Percentiles rank a stretch among this genome's conserved stretches.
phyloP scores from a whole-genome alignment of 1,140 invertebrate species.

The Ditylenchus dipsaci region DNA sequence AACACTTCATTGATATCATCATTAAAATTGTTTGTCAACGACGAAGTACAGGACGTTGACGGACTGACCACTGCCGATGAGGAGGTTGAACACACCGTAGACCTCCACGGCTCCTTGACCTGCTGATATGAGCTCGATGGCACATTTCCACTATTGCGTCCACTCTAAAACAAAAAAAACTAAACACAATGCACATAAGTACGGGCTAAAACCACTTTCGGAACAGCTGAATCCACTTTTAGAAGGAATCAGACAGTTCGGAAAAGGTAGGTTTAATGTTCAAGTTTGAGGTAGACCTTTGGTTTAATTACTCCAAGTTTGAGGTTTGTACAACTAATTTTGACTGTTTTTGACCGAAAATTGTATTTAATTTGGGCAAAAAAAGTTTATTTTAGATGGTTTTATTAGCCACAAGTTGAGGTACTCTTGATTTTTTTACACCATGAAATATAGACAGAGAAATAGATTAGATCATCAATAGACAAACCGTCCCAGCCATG shows the following conservation, averaged over 20 bases:
- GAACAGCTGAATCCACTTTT: neutral
- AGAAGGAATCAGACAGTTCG: neutral
- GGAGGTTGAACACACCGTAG: neutral
- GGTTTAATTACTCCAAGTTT: slow-evolving; percentile 5
- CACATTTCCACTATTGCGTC: neutral
- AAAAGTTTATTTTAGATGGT: neutral
- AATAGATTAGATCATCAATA: neutral
- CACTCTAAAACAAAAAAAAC: neutral
- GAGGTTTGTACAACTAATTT: neutral
- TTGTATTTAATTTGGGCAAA: neutral
- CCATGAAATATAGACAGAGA: neutral
- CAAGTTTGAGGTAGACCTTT: neutral
- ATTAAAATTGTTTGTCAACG: neutral
- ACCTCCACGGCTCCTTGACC: neutral
- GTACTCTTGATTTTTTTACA: neutral
- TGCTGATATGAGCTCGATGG: neutral
- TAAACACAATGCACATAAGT: neutral
- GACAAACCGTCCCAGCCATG: neutral
- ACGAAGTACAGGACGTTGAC: neutral
- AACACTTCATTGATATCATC: neutral
- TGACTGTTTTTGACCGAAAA: neutral
- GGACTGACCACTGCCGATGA: neutral
- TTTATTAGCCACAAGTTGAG: neutral
- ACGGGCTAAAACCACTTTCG: neutral
- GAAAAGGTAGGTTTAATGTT: neutral